These are phyloP conservation scores for Coryphaenoides rupestris DNA, from an alignment of 2,113 vertebrate species.

Conservation along the genomic window DNA sequence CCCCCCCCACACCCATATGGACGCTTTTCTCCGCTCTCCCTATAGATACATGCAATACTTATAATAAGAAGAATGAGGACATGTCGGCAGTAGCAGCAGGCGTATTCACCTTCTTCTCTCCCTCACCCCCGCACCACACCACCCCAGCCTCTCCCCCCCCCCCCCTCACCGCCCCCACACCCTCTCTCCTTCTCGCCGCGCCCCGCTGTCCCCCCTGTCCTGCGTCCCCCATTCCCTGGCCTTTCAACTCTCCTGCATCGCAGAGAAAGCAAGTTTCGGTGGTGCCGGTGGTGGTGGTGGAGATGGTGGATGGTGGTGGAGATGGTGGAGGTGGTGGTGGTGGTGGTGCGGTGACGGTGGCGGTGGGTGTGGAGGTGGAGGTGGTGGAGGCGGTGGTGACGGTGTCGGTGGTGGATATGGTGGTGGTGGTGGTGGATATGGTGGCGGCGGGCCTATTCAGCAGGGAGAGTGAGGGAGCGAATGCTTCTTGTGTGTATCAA, in stretches of 20 bases:
- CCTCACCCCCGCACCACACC: conserved; percentile 52
- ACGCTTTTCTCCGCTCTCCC: conserved; percentile 38
- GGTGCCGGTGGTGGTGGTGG: too few relatives aligned
- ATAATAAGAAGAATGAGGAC: conserved; percentile 53
- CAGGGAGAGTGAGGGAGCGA: conserved; percentile 40
- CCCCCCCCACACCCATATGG: conserved; percentile 35
- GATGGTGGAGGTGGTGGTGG: too few relatives aligned
- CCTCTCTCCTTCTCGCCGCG: background rate
- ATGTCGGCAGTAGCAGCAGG: conserved; percentile 46
- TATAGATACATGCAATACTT: conserved; percentile 64
- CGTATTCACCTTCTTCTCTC: conserved; percentile 33
- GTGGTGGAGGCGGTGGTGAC: too few relatives aligned
- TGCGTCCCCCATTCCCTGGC: conserved; percentile 42
- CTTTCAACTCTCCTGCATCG: conserved; percentile 63
- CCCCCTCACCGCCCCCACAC: background rate
- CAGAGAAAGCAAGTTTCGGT: conserved; percentile 38
- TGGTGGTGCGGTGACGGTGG: too few relatives aligned
- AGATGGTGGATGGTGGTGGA: too few relatives aligned
- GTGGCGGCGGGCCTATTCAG: too few relatives aligned
- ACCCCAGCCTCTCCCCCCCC: conserved; percentile 32
- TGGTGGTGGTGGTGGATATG: too few relatives aligned
- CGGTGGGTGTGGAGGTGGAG: too few relatives aligned
- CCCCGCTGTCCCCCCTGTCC: conserved; percentile 22
- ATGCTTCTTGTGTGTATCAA: conserved; percentile 46
- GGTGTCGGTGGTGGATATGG: too few relatives aligned